Evolutionary conservation across 2,888 invertebrate genomes (phyloP), one percentile per base, ranked within the genome.

Genomic region (Amblyjoppa proteus): DNA sequence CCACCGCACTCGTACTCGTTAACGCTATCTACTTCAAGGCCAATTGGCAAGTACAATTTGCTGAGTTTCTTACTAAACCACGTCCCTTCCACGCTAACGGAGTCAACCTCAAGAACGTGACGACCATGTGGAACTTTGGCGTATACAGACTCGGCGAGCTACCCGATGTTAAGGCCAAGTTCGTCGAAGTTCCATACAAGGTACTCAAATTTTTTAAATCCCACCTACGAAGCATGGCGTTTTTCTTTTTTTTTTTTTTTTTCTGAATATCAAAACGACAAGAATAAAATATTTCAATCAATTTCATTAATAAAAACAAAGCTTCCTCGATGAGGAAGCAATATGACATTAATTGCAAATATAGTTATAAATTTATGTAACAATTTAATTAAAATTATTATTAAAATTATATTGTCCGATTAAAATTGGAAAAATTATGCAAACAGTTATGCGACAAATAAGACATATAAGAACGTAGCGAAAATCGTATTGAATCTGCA

Each of bases 1-100:
- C 94, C 0, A 97, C 97, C 0, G 95, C 96, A 73, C 93, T 97
- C 81, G 96, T 98, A 2, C 95, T 98, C 5, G 96, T 98, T 2
- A 98, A 98, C 92, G 98, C 98, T 0, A 95, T 98, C 20, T 98
- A 98, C 92, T 98, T 98, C 94, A 98, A 98, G 95, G 97, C 97
- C 2, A 95, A 95, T 53, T 98, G 98, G 98, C 93, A 94, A 61
- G 92, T 95, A 45, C 95, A 96, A 89, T 99, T 98, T 91, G 92
- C 96, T 31, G 91, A 94, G 0, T 89, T 90, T 0, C 20, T 71
- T 0, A 83, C 87, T 13, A 31, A 71, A n/a, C 73, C 75, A 1
- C 95, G 94, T 76, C 95, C 95, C 1, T 99, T 99, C 94, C 95
- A 96, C 90, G 84, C 96, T 16, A 95, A 95, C 56, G 93, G 93